A percentile compares a stretch with the other conserved stretches of the same genome.
phyloP scores from a whole-genome alignment of 2,888 invertebrate genomes.

The Junonia oenone region DNA sequence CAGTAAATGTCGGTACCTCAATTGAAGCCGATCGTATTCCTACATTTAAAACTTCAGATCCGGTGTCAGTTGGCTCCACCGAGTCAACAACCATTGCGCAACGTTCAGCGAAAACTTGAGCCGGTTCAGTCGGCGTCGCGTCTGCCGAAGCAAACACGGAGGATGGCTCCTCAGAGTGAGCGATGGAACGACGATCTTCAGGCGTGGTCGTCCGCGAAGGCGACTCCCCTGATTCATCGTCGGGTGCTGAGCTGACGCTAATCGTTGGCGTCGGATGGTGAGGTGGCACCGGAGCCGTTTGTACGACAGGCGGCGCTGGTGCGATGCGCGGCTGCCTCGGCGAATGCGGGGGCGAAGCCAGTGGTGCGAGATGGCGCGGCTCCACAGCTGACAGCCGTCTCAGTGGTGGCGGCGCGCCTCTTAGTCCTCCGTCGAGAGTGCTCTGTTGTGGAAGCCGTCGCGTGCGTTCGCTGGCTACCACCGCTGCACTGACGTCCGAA shows the following conservation, averaged over 20 bases:
- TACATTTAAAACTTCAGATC: constrained; percentile 39
- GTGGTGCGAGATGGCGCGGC: constrained; percentile 80
- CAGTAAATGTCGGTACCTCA: constrained; percentile 27
- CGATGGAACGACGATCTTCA: constrained; percentile 57
- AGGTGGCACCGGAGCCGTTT: constrained; percentile 47
- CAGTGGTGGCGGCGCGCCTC: constrained; percentile 69
- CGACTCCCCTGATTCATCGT: constrained; percentile 69
- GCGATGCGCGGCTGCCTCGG: constrained; percentile 55
- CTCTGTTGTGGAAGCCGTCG: constrained; percentile 83
- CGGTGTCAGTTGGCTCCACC: constrained; percentile 31
- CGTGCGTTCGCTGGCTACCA: constrained; percentile 77
- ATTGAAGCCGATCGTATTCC: constrained; percentile 33
- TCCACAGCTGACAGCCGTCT: constrained; percentile 71
- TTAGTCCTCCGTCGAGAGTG: constrained; percentile 82
- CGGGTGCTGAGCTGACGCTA: constrained; percentile 86
- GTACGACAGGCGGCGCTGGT: constrained; percentile 49
- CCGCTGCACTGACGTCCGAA: constrained; percentile 83
- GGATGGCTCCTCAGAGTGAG: constrained; percentile 64
- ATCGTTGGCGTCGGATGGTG: constrained; percentile 80
- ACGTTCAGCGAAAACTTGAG: constrained; percentile 34
- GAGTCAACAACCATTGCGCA: constrained; percentile 31
- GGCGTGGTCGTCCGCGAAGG: constrained; percentile 50
- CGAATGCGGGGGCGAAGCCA: constrained; percentile 63
- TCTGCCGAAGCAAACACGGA: constrained; percentile 70
- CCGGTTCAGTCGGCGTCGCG: constrained; percentile 60